These are phyloP conservation scores for Drosophila picticornis DNA, from an alignment of 2,888 invertebrate species.

Conservation along the genomic window DNA sequence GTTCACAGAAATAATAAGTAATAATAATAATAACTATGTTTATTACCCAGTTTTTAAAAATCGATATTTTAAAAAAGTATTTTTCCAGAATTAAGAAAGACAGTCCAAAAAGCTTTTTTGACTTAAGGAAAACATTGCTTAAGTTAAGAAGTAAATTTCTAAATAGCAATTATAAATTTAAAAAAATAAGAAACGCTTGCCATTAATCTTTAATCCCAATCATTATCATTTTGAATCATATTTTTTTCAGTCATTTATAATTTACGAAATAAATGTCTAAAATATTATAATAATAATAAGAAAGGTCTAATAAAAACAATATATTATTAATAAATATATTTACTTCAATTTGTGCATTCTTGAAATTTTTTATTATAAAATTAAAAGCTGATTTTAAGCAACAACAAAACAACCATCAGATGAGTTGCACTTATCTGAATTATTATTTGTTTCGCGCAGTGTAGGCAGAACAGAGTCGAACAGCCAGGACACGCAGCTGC, in stretches of 20 bases:
- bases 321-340: background rate
- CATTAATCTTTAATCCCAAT: background rate
- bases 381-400: background rate
- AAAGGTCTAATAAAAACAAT: background rate
- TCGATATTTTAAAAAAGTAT: too few relatives aligned
- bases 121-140: too few relatives aligned
- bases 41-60: too few relatives aligned
- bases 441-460: background rate
- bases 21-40: background rate
- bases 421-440: background rate
- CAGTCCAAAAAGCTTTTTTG: background rate
- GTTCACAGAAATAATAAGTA: background rate
- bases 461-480: slow-evolving; percentile 15
- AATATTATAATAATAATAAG: background rate
- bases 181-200: background rate
- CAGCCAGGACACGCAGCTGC: slow-evolving; percentile 52
- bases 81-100: background rate
- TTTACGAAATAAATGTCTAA: accelerated
- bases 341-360: background rate
- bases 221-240: background rate
- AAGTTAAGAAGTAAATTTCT: background rate
- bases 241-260: background rate
- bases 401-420: background rate
- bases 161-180: background rate
- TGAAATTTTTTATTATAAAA: background rate